A percentile compares a stretch with the other conserved stretches of the same genome.
phyloP scores from a whole-genome alignment of 2,113 vertebrate genomes.

The Pituophis catenifer region DNA sequence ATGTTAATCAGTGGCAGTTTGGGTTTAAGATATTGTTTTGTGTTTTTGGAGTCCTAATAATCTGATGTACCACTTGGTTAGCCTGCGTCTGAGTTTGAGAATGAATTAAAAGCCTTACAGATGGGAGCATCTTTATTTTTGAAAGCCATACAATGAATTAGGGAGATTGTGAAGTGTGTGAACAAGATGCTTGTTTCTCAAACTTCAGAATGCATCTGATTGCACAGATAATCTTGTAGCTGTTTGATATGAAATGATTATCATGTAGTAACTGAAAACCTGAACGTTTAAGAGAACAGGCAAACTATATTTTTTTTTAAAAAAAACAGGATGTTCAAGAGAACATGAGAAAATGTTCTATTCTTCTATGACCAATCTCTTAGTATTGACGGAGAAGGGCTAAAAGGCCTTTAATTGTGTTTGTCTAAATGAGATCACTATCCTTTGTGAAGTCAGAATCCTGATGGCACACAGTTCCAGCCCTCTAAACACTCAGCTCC shows the following conservation, averaged over 20 bases:
- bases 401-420: neutral
- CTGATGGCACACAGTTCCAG: neutral
- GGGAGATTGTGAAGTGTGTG: neutral
- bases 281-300: neutral
- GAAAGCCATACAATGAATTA: neutral
- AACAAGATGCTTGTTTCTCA: neutral
- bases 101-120: neutral
- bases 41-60: neutral
- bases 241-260: neutral
- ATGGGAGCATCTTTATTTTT: neutral
- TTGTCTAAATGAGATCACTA: neutral
- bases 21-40: neutral
- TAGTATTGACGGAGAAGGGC: neutral
- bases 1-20: neutral
- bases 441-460: neutral
- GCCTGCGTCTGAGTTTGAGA: neutral
- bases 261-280: no score
- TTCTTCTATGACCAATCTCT: neutral
- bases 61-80: no score
- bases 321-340: neutral
- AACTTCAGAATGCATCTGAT: neutral
- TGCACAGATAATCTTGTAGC: neutral
- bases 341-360: neutral
- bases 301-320: neutral
- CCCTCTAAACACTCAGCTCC: neutral